Evolutionary conservation across 2,113 vertebrate species (phyloP).

Genomic region (Anhinga rufa): DNA sequence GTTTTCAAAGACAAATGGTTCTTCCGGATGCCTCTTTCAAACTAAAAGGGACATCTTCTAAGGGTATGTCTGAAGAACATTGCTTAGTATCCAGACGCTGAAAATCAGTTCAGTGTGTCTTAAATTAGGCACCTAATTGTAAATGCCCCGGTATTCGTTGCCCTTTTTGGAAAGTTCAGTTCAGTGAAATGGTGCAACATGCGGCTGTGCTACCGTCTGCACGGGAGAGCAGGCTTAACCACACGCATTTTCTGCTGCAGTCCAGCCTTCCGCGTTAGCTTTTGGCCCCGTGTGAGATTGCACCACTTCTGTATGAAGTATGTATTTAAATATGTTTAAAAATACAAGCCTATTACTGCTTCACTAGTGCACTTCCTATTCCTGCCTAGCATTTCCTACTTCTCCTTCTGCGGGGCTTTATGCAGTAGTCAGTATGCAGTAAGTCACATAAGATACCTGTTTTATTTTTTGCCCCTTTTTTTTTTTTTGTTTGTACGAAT

Average conservation of each 20-base stretch:
- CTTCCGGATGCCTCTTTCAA: neutral
- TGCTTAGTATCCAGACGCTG: neutral
- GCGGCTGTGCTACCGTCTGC: neutral
- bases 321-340: conserved; percentile 57
- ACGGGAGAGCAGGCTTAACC: neutral
- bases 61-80: neutral
- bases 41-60: neutral
- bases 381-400: conserved; percentile 33
- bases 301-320: conserved; percentile 29
- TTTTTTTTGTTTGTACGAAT: neutral
- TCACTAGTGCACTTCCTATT: conserved; percentile 30
- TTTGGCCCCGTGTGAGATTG: neutral
- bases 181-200: neutral
- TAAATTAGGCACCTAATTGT: neutral
- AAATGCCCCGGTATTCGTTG: neutral
- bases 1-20: neutral
- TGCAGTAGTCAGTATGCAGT: neutral
- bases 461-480: neutral
- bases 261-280: neutral
- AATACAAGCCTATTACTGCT: conserved; percentile 51
- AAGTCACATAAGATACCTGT: neutral
- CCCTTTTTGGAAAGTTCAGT: neutral
- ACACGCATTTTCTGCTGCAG: neutral
- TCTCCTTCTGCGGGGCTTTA: conserved; percentile 36
- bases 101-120: neutral